These are phyloP conservation scores for Excalfactoria chinensis DNA, from an alignment of 2,113 vertebrate genomes.

Conservation along the genomic window DNA sequence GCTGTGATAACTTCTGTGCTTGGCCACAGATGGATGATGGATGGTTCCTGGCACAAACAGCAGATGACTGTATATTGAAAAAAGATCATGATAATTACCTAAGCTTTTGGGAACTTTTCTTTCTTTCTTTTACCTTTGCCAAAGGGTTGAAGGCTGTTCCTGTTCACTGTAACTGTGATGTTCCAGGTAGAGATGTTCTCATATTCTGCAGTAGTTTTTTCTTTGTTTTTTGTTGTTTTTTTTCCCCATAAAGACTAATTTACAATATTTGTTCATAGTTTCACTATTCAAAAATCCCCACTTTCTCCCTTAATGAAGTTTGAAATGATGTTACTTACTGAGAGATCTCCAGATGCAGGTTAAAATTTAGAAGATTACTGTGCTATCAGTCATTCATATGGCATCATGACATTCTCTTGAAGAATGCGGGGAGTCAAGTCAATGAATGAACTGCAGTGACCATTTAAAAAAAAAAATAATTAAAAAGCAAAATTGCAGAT, in stretches of 20 bases:
- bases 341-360: not conserved
- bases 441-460: not conserved
- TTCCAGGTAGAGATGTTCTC: not conserved
- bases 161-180: not conserved
- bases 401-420: not conserved
- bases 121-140: not conserved
- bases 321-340: not conserved
- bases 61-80: conserved; percentile 41
- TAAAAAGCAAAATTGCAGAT: not conserved
- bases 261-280: not conserved
- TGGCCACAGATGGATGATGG: conserved; percentile 48
- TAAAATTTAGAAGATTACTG: not conserved
- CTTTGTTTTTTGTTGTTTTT: not conserved
- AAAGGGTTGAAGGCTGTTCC: not conserved
- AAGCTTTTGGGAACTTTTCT: conserved; percentile 18
- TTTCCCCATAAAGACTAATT: not conserved
- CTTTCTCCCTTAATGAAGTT: not conserved
- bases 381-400: not conserved
- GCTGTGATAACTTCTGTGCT: conserved; percentile 9
- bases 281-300: not conserved
- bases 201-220: not conserved
- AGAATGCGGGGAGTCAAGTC: not conserved
- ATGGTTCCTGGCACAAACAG: conserved; percentile 27
- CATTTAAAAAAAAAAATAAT: not conserved
- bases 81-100: conserved; percentile 58